phyloP scores from a whole-genome alignment of 2,797 vertebrate genomes.

The Xyrichtys novacula region DNA sequence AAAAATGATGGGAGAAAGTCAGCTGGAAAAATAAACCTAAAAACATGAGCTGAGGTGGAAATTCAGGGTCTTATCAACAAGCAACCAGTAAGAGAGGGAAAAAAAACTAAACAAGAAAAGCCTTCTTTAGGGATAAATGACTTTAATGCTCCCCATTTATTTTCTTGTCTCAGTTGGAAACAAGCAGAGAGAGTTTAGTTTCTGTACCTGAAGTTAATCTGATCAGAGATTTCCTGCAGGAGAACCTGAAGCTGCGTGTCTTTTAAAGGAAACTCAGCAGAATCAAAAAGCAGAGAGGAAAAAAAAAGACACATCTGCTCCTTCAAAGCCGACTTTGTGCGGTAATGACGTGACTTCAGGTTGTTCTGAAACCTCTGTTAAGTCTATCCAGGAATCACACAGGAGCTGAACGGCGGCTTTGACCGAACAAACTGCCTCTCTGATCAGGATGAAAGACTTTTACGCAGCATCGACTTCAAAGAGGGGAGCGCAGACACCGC shows the following conservation, averaged over 20 bases:
- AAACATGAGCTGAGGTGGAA: no score
- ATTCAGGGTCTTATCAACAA: not conserved
- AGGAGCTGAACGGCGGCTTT: constrained; percentile 18
- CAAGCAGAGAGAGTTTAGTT: not conserved
- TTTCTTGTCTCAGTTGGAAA: not conserved
- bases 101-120: not conserved
- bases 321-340: constrained; percentile 31
- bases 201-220: constrained; percentile 11
- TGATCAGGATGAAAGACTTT: constrained; percentile 67
- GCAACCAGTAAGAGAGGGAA: not conserved
- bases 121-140: not conserved
- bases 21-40: not conserved
- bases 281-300: not conserved
- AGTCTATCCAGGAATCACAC: constrained; percentile 35
- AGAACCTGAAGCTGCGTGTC: constrained; percentile 2
- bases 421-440: constrained; percentile 57
- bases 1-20: not conserved
- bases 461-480: constrained; percentile 51
- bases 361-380: constrained; percentile 24
- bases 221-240: constrained; percentile 24
- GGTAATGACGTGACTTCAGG: constrained; percentile 6
- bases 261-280: constrained; percentile 7
- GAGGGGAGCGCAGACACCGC: not conserved
- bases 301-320: constrained; percentile 19
- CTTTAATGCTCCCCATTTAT: constrained; percentile 11